Percentiles rank a stretch among this genome's conserved stretches.
These are phyloP conservation scores for Cosmopolites sordidus DNA, from an alignment of 2,888 invertebrate species.

Conservation along the genomic window DNA sequence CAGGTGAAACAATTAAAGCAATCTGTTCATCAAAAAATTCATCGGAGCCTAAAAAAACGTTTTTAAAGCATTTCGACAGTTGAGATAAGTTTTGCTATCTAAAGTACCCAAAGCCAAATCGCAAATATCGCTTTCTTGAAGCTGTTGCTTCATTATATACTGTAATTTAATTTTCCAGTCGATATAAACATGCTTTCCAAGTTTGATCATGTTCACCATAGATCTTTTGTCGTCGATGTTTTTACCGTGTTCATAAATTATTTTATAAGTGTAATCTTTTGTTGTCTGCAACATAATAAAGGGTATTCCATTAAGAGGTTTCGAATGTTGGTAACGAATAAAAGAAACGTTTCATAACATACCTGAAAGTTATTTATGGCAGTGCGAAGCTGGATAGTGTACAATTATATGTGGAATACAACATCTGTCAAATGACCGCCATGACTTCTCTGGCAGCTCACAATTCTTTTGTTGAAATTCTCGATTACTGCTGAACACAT, in stretches of 20 bases:
- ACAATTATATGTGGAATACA: too few species aligned
- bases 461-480: too few species aligned
- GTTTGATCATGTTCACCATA: conserved; percentile 58
- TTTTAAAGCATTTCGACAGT: neutral
- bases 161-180: conserved; percentile 78
- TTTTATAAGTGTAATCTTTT: conserved; percentile 57
- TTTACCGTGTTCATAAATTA: conserved; percentile 52
- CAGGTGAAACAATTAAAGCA: conserved; percentile 68
- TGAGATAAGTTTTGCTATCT: neutral
- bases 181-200: conserved; percentile 67
- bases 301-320: too few species aligned
- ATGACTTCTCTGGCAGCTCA: too few species aligned
- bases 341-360: too few species aligned
- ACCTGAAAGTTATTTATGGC: too few species aligned
- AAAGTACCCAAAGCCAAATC: conserved; percentile 67
- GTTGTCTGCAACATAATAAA: conserved; percentile 48
- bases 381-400: too few species aligned
- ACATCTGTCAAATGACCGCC: too few species aligned
- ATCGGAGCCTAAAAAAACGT: conserved; percentile 54
- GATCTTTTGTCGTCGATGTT: conserved; percentile 30
- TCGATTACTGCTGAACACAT: too few species aligned
- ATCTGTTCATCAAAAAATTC: conserved; percentile 77
- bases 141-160: conserved; percentile 67
- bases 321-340: too few species aligned
- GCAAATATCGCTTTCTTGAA: conserved; percentile 63